Base-by-base conservation (phyloP, 2,113 vertebrate genomes). In the Climacteris rufus region DNA sequence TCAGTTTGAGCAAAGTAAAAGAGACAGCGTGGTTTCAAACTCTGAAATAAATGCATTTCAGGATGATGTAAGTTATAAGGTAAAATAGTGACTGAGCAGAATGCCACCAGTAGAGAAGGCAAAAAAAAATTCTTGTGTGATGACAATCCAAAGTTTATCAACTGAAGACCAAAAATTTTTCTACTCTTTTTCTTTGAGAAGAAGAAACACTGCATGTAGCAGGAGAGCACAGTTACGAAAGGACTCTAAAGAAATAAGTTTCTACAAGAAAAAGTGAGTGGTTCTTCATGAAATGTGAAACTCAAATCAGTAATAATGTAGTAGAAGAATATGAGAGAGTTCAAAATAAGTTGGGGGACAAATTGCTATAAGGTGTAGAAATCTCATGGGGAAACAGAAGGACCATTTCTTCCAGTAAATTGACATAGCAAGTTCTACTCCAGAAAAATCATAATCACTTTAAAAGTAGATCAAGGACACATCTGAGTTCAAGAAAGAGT, bases 311-410 rank as follows among this genome's bases (percentile, higher is more conserved):
- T 85, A 80, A 79, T 72, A 90, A 78, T 27, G 50, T 30, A 80
- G 75, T 47, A 66, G 70, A 93, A 88, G 87, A 91, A 91, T 83
- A 86, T 50, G 70, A 85, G 14, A 65, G 54, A 86, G 64, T 89
- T 77, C 66, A 93, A 85, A 95, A 89, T 77, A 96, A 96, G 93
- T 87, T 1, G 27, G 63, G 76, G 87, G 71, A 92, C 63, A 95
- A 95, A 96, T 94, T 95, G 77, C 89, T 96, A 89, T 90, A 87
- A 87, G 85, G 39, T 90, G 75, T 35, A 83, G 84, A 94, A 96
- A 78, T 87, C 85, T 94, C 94, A 71, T 44, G 90, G 79, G 54
- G 54, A 89, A 94, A 89, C 50, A 95, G 82, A 93, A 91, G 49
- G 72, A 87, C 75, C 42, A 61, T 96, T 97, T 95, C 63, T 94